Evolutionary conservation across 2,113 vertebrate species (phyloP).

Genomic region (Condylura cristata): DNA sequence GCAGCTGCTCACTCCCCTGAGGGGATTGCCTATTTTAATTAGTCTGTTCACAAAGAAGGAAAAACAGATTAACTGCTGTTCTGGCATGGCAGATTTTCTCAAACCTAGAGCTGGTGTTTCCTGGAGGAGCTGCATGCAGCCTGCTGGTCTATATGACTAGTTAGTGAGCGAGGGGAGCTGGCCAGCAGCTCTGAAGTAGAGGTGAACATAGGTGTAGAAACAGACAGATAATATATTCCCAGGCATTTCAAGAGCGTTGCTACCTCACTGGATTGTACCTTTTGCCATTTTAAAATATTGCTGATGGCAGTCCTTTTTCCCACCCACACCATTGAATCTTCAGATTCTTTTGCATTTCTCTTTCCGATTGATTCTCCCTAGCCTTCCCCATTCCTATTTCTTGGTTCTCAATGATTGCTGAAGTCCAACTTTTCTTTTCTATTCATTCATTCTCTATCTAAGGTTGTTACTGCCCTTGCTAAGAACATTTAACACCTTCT

Average conservation of each 20-base stretch:
- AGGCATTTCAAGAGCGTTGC: neutral
- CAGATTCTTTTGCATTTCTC: neutral
- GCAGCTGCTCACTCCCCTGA: neutral
- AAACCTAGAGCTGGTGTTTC: neutral
- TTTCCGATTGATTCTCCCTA: rapidly evolving
- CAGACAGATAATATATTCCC: neutral
- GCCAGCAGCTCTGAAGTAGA: neutral
- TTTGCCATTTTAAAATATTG: neutral
- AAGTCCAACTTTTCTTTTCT: neutral
- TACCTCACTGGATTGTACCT: neutral
- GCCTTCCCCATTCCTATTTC: neutral
- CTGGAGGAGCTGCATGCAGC: neutral
- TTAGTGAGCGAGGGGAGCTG: neutral
- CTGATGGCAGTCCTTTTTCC: neutral
- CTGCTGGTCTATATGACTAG: neutral
- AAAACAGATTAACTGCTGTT: neutral
- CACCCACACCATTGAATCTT: neutral
- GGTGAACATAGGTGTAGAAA: rapidly evolving
- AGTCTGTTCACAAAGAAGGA: neutral
- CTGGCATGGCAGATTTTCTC: neutral
- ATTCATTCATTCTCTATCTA: neutral
- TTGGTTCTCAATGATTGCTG: neutral
- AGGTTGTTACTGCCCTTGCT: neutral
- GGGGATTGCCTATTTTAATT: neutral
- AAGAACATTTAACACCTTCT: neutral